Evolutionary conservation across 53 echinoderm and acorn worm genomes (phyloP), one percentile per base, ranked within the genome.

Genomic region (Actinopyga echinites): DNA sequence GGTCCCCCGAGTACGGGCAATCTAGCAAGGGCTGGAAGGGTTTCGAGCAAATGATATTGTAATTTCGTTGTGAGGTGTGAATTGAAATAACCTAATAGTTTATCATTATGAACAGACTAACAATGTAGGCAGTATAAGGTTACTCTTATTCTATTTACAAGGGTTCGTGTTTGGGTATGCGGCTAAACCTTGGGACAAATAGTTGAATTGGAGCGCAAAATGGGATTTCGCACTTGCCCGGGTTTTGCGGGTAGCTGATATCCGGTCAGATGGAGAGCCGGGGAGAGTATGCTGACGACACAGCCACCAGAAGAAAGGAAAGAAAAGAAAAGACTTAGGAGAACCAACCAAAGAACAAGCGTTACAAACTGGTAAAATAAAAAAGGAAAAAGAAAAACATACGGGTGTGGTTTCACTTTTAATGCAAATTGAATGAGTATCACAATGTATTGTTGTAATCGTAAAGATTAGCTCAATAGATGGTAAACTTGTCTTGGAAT

Each of bases 181-280:
- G 77, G 53, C 77, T 53, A 55, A 77, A 77, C 77, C 77, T 77
- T 77, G 77, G 77, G 77, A 54, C 49, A 77, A 30, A 54, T 33
- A 80, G 60, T 20, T 23, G 81, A 80, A 80, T 61, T 61, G 58
- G 81, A 80, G 81, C 81, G 63, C 22, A 80, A 80, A 80, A 80
- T 80, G 34, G 60, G 81, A 80, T 80, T 80, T 80, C 58, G 15
- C 81, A 80, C 81, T 62, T 80, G 77, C 77, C 77, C 77, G 22
- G 71, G 40, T 71, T 44, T 42, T 40, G 26, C 42, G 49, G 49
- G 49, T 49, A 49, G 13, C 49, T 49, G 49, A 49, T 49, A 49
- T 49, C 49, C 49, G 49, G 49, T 49, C 49, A 49, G 49, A 49
- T 49, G 17, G 49, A 49, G 49, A 49, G 15, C 9, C 17, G 15